Evolutionary conservation across 2,113 vertebrate species (phyloP), one percentile per base, ranked within the genome.

Genomic region (Pygoscelis antarcticus): DNA sequence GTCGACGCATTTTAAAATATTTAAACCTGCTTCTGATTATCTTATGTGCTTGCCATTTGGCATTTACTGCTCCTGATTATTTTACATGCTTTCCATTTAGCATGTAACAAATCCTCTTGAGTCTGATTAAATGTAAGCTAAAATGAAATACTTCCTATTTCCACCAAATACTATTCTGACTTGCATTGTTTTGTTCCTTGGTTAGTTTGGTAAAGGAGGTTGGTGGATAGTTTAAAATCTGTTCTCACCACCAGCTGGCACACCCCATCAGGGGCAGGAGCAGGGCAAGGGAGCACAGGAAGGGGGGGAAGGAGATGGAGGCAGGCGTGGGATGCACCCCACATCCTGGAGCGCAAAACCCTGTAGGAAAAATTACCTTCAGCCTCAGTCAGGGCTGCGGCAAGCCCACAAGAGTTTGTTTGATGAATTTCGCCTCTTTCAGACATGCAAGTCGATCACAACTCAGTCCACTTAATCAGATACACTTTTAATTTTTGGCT

Each of bases 301-400:
- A 68, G 2, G 0, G 1, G 7, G 13, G 3, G 17, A 19, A 1
- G 4, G 40, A 76, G 42, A 18, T 0, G 5, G 42, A 22, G 29
- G 42, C 11, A 34, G 34, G 21, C 2, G 7, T 42, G 69, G 55
- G 55, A 30, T 0, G 0, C 26, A 52, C 14, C 34, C 15, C 10
- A 25, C 21, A 44, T 49, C 49, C 51, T 19, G 7, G 44, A 61
- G 6, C 2, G 15, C 1, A 49, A 80, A 94, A 85, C 16, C 36
- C 52, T 1, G 0, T 15, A 36, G 74, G 65, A 72, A 91, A 60
- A 81, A 60, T 40, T 29, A 13, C 69, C 81, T 64, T 64, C 62
- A 46, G 13, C 38, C 61, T 72, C 78, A 58, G 25, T 30, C 36
- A 44, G 62, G 34, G 27, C 3, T 74, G 34, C 1, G 1, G 72